Conservation (phyloP, 2,113 vertebrate genomes). For the Siphamia tubifer region DNA sequence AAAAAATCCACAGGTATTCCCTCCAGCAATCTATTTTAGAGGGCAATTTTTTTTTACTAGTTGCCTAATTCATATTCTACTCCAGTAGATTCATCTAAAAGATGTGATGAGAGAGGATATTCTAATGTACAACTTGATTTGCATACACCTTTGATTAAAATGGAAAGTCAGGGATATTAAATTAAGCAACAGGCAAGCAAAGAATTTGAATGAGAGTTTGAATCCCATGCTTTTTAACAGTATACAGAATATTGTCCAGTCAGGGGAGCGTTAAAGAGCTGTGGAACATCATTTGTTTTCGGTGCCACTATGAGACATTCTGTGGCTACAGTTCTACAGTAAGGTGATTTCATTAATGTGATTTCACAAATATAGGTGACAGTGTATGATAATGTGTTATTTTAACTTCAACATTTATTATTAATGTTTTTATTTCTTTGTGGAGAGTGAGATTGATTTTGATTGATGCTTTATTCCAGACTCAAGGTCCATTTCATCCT, state of each 20-base stretch:
- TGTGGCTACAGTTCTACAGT: neutral
- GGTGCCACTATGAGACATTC: neutral
- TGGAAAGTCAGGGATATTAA: neutral
- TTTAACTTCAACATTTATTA: neutral
- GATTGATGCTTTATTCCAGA: too few relatives aligned
- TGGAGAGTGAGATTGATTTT: too few relatives aligned
- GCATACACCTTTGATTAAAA: slow-evolving; percentile 9
- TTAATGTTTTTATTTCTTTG: neutral
- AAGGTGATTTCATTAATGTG: too few relatives aligned
- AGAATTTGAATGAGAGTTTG: neutral
- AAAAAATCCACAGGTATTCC: neutral
- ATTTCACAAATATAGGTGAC: neutral
- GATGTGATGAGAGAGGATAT: neutral
- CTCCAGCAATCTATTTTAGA: slow-evolving; percentile 6
- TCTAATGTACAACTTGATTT: slow-evolving; percentile 18
- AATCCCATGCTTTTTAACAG: neutral
- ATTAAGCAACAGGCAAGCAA: neutral
- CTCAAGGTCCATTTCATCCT: too few relatives aligned
- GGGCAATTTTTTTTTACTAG: neutral
- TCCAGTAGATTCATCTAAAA: neutral
- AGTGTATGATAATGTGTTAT: neutral
- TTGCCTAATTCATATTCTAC: neutral
- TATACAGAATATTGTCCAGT: neutral
- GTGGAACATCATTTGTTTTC: neutral
- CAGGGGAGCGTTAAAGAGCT: neutral